Evolutionary conservation across 2,797 vertebrate species (phyloP), one percentile per base, ranked within the genome.

Genomic region (Tinamus major): DNA sequence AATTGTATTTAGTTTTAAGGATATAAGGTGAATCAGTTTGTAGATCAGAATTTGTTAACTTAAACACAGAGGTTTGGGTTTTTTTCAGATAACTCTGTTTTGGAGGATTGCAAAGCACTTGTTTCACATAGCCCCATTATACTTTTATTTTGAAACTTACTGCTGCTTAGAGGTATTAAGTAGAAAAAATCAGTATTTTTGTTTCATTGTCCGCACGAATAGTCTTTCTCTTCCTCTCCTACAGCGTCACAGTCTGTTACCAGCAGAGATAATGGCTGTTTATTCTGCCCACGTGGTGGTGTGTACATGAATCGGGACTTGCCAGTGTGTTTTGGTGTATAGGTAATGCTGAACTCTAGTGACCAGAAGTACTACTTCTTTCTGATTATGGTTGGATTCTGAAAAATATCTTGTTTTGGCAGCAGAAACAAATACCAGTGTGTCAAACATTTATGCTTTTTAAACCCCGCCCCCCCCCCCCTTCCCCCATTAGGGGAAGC

Each of bases 11-110:
- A 80, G 31, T 46, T 85, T 26, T 61, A 58, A 78, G 44, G 16
- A 56, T 87, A 35, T 61, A 87, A 85, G 65, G 3, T 62, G 61
- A 63, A 61, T 58, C 55, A 80, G 29, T 92, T 62, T 82, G n/a
- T 91, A 77, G 58, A 39, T 83, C 61, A 81, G 65, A 31, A 61
- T 77, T 79, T 10, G 4, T 2, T 70, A 26, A 35, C 35, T 85
- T 82, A 29, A 77, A 2, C 77, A 71, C 37, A 63, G 64, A 82
- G 35, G 23, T 14, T 56, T 82, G 6, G 78, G 9, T 51, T 82
- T 9, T 84, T 91, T 81, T 55, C 55, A 58, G 80, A 62, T 44
- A 63, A 46, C 41, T 56, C 41, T 64, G 56, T 23, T 85, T 65
- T 74, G 23, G 39, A 51, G 35, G 18, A 39, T 79, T 85, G 18